A percentile compares a stretch with the other conserved stretches of the same genome.
These are phyloP conservation scores for Acrocephalus scirpaceus DNA, from an alignment of 2,797 vertebrate genomes.

Conservation along the genomic window DNA sequence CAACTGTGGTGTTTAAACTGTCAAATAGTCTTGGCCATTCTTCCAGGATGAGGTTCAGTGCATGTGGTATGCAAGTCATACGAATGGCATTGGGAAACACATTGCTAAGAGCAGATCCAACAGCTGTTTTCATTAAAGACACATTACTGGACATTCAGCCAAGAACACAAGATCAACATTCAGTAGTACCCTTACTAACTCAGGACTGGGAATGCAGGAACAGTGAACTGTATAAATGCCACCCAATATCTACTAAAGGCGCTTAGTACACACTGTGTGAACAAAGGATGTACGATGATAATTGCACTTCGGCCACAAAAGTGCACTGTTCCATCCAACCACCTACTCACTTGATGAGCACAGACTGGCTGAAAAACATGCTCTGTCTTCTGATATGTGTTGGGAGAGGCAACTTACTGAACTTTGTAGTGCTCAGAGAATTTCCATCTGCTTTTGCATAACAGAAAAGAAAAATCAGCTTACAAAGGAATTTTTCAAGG, in stretches of 20 bases:
- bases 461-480: background rate
- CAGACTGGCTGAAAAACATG: background rate
- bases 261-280: background rate
- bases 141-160: background rate
- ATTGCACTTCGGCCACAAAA: fast-evolving
- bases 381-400: background rate
- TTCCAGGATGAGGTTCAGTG: constrained; percentile 28
- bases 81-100: background rate
- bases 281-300: background rate
- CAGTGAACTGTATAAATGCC: background rate
- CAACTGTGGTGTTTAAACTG: background rate
- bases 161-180: background rate
- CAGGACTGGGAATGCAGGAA: background rate
- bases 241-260: background rate
- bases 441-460: background rate
- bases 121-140: constrained; percentile 54
- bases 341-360: background rate
- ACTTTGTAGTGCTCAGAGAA: background rate
- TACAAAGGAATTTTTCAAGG: background rate
- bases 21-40: background rate
- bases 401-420: background rate
- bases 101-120: background rate
- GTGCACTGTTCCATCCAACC: background rate
- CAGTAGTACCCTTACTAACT: background rate
- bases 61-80: constrained; percentile 17